These are phyloP conservation scores for Ptychodera flava DNA, from an alignment of 35 echinoderm and acorn worm species.

Conservation along the genomic window DNA sequence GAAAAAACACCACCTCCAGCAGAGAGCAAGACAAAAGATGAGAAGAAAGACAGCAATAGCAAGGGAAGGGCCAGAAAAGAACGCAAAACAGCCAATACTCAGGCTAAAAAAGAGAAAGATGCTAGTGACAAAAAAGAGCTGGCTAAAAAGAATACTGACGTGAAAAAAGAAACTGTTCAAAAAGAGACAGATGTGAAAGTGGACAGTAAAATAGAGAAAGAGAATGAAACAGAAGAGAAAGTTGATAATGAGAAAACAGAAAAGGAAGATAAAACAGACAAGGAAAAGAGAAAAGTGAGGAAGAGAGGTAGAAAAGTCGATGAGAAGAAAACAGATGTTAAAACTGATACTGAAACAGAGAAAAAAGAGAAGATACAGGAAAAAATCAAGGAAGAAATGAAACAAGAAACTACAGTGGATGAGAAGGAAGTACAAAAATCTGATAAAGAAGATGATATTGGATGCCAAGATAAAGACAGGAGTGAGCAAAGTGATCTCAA, in stretches of 20 bases:
- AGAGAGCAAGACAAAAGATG: neutral
- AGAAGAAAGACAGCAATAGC: neutral
- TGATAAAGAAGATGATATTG: neutral
- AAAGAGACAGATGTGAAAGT: neutral
- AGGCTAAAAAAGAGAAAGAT: neutral
- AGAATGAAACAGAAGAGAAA: neutral
- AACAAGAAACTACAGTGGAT: constrained; percentile 3
- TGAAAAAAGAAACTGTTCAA: neutral
- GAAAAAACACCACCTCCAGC: neutral
- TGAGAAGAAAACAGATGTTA: constrained; percentile 38
- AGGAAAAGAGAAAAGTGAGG: constrained; percentile 17
- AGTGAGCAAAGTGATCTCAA: neutral
- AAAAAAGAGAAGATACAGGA: constrained; percentile 24
- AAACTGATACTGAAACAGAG: constrained; percentile 22
- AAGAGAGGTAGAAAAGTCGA: constrained; percentile 18
- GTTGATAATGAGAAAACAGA: neutral
- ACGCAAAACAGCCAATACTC: neutral
- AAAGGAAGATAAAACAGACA: neutral
- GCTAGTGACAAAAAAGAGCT: neutral
- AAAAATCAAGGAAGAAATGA: neutral
- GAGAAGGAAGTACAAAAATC: constrained; percentile 2
- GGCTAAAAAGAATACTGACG: neutral
- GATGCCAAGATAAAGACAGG: constrained; percentile 2
- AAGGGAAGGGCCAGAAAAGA: neutral
- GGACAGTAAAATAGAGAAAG: constrained; percentile 16